phyloP scores from a whole-genome alignment of 2,888 invertebrate genomes.

The Frankliniella intonsa region DNA sequence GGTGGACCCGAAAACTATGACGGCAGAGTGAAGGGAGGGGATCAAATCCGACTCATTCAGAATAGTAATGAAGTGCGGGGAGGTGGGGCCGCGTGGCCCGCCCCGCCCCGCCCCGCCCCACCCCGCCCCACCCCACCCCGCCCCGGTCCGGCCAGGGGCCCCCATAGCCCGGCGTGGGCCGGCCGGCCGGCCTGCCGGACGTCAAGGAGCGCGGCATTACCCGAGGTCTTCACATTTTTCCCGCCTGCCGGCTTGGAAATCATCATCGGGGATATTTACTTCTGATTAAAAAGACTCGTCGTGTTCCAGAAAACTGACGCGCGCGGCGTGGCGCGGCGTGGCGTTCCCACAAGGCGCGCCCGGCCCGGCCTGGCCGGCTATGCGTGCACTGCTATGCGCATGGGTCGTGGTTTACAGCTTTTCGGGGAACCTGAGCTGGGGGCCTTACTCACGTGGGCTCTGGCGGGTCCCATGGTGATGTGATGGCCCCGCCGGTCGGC shows the following conservation, averaged over 20 bases:
- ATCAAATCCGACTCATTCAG: constrained; percentile 21
- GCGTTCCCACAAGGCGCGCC: too few relatives aligned
- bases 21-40: background rate
- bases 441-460: too few relatives aligned
- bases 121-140: too few relatives aligned
- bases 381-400: too few relatives aligned
- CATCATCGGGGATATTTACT: background rate
- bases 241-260: background rate
- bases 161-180: too few relatives aligned
- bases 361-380: too few relatives aligned
- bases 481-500: too few relatives aligned
- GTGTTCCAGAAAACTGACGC: too few relatives aligned
- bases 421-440: constrained; percentile 6
- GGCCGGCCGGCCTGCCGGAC: background rate
- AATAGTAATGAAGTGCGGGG: constrained; percentile 3
- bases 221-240: constrained; percentile 22
- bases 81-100: background rate
- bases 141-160: too few relatives aligned
- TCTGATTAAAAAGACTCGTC: background rate
- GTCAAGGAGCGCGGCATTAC: background rate
- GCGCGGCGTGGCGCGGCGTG: too few relatives aligned
- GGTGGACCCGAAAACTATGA: constrained; percentile 2
- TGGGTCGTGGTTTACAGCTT: constrained; percentile 8
- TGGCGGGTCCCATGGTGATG: too few relatives aligned
- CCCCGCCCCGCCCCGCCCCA: too few relatives aligned